Evolutionary conservation across 2,113 vertebrate genomes (phyloP).

Genomic region (Eulacestoma nigropectus): DNA sequence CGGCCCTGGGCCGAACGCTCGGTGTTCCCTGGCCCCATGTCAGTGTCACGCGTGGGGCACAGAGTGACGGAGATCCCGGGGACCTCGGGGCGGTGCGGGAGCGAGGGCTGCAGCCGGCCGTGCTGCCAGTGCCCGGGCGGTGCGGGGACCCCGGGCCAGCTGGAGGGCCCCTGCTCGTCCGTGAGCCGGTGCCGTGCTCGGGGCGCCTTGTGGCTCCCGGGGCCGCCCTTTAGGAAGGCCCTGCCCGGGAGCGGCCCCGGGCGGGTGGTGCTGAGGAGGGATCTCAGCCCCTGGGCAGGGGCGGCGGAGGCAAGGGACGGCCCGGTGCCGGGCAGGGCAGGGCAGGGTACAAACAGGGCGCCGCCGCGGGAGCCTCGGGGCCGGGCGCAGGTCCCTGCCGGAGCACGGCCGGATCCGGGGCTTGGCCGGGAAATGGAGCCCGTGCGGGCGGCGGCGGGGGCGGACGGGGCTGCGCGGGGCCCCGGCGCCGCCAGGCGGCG

Average conservation of each 20-base stretch:
- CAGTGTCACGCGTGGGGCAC: background rate
- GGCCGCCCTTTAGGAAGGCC: background rate
- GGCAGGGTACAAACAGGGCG: background rate
- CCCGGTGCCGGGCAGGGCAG: background rate
- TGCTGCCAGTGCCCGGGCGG: background rate
- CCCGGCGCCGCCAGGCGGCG: too few relatives aligned
- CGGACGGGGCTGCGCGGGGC: background rate
- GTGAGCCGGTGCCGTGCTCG: background rate
- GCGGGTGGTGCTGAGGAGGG: background rate
- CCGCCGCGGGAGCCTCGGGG: background rate
- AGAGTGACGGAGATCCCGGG: background rate
- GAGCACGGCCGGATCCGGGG: background rate
- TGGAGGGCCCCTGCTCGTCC: background rate
- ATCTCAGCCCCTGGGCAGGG: background rate
- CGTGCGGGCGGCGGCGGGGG: background rate
- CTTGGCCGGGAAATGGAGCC: background rate
- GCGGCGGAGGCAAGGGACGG: background rate
- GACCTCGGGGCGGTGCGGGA: background rate
- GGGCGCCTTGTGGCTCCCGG: background rate
- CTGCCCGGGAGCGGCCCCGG: background rate
- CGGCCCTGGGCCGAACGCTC: fast-evolving
- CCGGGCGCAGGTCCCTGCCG: background rate
- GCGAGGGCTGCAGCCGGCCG: background rate
- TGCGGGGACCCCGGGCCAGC: background rate
- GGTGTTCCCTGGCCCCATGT: background rate